Evolutionary conservation across 2,113 vertebrate species (phyloP), one percentile per base, ranked within the genome.

Genomic region (Polyodon spathula): DNA sequence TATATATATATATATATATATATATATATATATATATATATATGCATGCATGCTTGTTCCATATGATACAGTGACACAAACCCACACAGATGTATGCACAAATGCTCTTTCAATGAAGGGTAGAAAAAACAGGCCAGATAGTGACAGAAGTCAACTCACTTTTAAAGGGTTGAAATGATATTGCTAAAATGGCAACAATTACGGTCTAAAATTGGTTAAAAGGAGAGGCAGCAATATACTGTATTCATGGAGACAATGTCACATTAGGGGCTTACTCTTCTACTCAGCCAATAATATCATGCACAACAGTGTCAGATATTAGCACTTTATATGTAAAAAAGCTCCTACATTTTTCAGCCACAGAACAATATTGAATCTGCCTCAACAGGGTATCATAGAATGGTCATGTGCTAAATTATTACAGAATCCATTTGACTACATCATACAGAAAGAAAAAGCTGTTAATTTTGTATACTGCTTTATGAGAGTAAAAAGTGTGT

Each of bases 61-160:
- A n/a, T 12, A 50, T 10, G 10, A 8, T 14, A 50, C 62, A 55
- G 53, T 62, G 65, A 70, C 69, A 75, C 60, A 75, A 57, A 77
- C 72, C 73, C n/a, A n/a, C n/a, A n/a, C 66, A 78, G 68, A 72
- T 75, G 60, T 65, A 6, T 60, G 62, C 60, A 41, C 46, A 73
- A 73, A 72, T 50, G 37, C 66, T 63, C 73, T 70, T 61, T 71
- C 62, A 10, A 50, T 10, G 6, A 50, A 14, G 11, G 46, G 46
- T 50, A 14, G 46, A 50, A 50, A 12, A 42, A 44, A 43, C 16
- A 58, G 15, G 15, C 1, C n/a, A 41, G n/a, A 41, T 40, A 58
- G 27, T 58, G 15, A 58, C n/a, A 58, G 56, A n/a, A 27, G 56
- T 58, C 56, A 43, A 16, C 16, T 58, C 11, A 5, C 16, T 16